phyloP scores from a whole-genome alignment of 2,113 vertebrate species.

The Ceyx cyanopectus region DNA sequence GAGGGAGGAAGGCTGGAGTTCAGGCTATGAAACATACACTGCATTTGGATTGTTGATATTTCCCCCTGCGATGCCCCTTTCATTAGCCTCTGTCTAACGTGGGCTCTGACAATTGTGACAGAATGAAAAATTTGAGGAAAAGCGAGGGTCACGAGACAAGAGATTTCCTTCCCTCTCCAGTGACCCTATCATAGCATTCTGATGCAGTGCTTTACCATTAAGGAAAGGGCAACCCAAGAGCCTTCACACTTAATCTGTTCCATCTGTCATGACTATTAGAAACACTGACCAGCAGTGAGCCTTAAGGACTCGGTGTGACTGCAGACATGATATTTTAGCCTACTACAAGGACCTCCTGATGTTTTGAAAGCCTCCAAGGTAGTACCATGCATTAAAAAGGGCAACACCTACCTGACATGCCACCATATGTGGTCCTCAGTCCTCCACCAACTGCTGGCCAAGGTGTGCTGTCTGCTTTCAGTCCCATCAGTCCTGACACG shows the following conservation, averaged over 20 bases:
- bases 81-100: conserved; percentile 62
- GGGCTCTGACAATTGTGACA: conserved; percentile 53
- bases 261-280: conserved; percentile 81
- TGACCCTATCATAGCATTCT: conserved; percentile 51
- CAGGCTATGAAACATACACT: background rate
- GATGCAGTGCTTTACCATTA: conserved; percentile 54
- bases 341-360: conserved; percentile 58
- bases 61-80: conserved; percentile 29
- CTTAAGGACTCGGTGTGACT: conserved; percentile 39
- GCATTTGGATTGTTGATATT: conserved; percentile 43
- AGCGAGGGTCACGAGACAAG: conserved; percentile 35
- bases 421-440: conserved; percentile 87
- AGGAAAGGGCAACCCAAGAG: conserved; percentile 75
- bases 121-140: conserved; percentile 70
- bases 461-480: conserved; percentile 86
- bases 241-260: conserved; percentile 79
- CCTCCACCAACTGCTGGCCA: conserved; percentile 87
- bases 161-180: conserved; percentile 49
- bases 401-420: conserved; percentile 86
- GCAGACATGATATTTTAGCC: conserved; percentile 52
- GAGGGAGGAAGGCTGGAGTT: background rate
- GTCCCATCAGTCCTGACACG: conserved; percentile 92
- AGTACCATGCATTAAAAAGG: conserved; percentile 66
- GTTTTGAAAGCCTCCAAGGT: conserved; percentile 62
- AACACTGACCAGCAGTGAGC: conserved; percentile 72